phyloP scores from a whole-genome alignment of 2,888 invertebrate genomes.

The Cephus spinipes region DNA sequence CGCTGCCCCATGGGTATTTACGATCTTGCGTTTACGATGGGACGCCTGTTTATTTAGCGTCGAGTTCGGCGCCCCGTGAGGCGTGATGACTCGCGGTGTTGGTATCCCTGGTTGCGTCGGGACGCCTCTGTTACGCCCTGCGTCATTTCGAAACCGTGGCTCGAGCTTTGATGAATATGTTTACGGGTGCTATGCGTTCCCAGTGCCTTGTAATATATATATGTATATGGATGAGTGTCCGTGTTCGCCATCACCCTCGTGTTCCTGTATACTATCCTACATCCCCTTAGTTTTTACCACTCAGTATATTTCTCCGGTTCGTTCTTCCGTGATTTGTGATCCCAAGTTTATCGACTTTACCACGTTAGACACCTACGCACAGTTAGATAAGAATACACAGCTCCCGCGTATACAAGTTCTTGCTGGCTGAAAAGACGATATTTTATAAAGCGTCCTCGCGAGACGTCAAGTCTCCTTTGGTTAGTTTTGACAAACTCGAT shows the following conservation, averaged over 20 bases:
- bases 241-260: neutral
- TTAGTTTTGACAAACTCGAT: neutral
- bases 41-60: neutral
- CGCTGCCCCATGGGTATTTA: neutral
- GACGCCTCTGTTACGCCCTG: neutral
- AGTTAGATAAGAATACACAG: neutral
- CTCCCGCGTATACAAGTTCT: neutral
- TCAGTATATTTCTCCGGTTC: neutral
- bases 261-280: neutral
- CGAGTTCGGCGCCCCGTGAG: neutral
- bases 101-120: neutral
- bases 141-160: neutral
- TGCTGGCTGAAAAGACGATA: neutral
- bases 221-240: neutral
- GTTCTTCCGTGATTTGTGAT: conserved; percentile 16
- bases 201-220: neutral
- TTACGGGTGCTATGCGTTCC: conserved; percentile 7
- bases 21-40: neutral
- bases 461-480: neutral
- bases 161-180: conserved; percentile 12
- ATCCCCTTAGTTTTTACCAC: neutral
- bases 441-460: neutral
- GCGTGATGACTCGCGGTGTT: neutral
- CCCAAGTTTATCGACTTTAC: conserved; percentile 9
- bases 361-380: neutral